Percentiles rank a stretch among this genome's conserved stretches.
Evolutionary conservation across 1,140 invertebrate genomes (phyloP).

Genomic region (Neodiprion pinetum): DNA sequence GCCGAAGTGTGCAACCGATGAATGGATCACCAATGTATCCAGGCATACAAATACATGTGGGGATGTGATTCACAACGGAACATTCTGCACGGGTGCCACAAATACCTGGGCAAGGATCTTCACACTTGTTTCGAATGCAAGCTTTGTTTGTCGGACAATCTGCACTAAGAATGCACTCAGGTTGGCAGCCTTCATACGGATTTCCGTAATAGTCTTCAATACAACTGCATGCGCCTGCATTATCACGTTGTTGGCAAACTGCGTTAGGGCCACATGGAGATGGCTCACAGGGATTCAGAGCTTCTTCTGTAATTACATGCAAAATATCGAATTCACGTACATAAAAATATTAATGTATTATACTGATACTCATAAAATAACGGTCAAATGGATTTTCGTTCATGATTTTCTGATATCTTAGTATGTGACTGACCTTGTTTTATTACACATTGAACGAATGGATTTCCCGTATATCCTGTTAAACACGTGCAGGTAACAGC

Average conservation of each 20-base stretch:
- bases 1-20: constrained; percentile 57
- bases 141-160: constrained; percentile 67
- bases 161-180: constrained; percentile 66
- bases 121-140: constrained; percentile 67
- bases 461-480: constrained; percentile 79
- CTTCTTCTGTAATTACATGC: constrained; percentile 44
- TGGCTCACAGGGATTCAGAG: constrained; percentile 62
- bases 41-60: constrained; percentile 69
- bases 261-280: constrained; percentile 68
- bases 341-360: not conserved
- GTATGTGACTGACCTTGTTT: constrained; percentile 45
- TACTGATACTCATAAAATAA: not conserved
- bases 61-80: constrained; percentile 69
- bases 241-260: constrained; percentile 61
- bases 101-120: constrained; percentile 67
- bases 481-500: constrained; percentile 78
- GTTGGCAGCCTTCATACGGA: constrained; percentile 64
- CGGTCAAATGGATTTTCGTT: not conserved
- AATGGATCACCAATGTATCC: constrained; percentile 69
- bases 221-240: constrained; percentile 63
- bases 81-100: constrained; percentile 66
- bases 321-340: constrained; percentile 35
- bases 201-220: constrained; percentile 65
- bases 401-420: not conserved
- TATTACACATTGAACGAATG: constrained; percentile 69